These are phyloP conservation scores for Electrophaes corylata DNA, from an alignment of 2,888 invertebrate species.

Conservation along the genomic window DNA sequence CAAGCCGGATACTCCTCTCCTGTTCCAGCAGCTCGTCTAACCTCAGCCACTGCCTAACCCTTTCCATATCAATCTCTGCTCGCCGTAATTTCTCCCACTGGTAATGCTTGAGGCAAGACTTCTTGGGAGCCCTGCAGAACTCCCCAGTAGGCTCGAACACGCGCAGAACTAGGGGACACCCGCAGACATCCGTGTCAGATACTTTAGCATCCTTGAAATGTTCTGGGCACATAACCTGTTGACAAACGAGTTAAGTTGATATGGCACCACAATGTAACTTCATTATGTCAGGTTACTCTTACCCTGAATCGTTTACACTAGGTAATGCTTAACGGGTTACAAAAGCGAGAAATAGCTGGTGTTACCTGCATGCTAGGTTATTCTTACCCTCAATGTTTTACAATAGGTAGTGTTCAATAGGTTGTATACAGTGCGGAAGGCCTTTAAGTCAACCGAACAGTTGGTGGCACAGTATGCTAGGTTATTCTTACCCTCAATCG, in stretches of 20 bases:
- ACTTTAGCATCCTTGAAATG: constrained; percentile 97
- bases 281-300: background rate
- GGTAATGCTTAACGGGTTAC: no score
- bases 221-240: constrained; percentile 95
- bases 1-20: constrained; percentile 92
- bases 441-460: no score
- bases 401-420: no score
- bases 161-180: constrained; percentile 94
- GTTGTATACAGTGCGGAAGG: no score
- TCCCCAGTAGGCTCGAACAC: constrained; percentile 94
- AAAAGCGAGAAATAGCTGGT: no score
- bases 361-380: background rate
- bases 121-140: constrained; percentile 94
- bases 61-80: constrained; percentile 97
- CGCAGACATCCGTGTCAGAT: constrained; percentile 95
- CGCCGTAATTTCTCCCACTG: constrained; percentile 97
- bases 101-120: constrained; percentile 95
- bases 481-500: no score
- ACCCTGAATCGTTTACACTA: no score
- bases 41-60: constrained; percentile 95
- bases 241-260: background rate
- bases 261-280: no score
- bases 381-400: no score
- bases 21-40: constrained; percentile 97
- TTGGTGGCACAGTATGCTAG: no score